Percentiles rank a stretch among this genome's conserved stretches.
Evolutionary conservation across 2,113 vertebrate species (phyloP).

Genomic region (Nesoenas mayeri): DNA sequence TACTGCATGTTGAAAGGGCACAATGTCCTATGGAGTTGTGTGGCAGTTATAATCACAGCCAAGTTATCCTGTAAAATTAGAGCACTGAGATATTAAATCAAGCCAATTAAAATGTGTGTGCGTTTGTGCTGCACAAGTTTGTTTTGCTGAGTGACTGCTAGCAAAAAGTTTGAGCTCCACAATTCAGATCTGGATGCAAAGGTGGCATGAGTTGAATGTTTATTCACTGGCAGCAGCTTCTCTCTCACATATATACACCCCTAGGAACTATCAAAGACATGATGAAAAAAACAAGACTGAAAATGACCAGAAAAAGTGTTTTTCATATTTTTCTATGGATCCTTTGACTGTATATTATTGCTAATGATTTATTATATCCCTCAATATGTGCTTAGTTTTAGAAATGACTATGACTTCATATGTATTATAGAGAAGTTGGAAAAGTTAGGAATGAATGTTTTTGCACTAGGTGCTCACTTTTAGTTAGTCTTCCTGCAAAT

Average conservation of each 20-base stretch:
- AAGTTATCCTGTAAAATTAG: background rate
- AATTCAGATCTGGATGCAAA: background rate
- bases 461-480: background rate
- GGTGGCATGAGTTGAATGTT: background rate
- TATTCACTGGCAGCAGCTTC: background rate
- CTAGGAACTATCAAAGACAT: background rate
- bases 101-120: background rate
- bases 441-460: background rate
- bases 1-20: background rate
- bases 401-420: background rate
- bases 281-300: background rate
- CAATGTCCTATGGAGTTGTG: background rate
- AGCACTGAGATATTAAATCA: background rate
- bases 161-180: background rate
- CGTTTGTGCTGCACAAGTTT: background rate
- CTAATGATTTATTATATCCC: background rate
- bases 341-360: background rate
- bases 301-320: background rate
- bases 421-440: background rate
- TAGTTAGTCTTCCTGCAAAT: background rate
- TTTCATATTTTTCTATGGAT: background rate
- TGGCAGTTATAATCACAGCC: background rate
- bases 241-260: background rate
- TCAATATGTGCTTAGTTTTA: background rate
- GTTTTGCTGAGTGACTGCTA: background rate